These are phyloP conservation scores for Mormyrus iriodes DNA, from an alignment of 2,113 vertebrate species.

Conservation along the genomic window DNA sequence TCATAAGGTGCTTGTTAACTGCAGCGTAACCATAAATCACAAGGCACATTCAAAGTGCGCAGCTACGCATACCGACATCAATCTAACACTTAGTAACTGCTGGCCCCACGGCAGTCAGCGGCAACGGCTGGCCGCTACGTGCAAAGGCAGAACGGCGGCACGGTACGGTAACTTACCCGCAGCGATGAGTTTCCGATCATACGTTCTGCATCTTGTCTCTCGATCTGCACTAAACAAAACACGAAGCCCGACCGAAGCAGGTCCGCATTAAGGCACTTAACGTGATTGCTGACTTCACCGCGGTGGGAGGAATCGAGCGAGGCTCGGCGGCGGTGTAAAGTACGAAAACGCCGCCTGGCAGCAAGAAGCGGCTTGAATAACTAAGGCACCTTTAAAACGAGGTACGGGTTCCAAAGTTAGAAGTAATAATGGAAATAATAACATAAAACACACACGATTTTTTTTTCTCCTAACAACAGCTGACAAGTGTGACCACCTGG, in stretches of 20 bases:
- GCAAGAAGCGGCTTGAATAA: not conserved
- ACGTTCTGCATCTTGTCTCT: constrained; percentile 29
- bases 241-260: not conserved
- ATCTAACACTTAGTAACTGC: not conserved
- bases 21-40: not conserved
- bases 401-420: not conserved
- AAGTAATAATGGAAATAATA: not conserved
- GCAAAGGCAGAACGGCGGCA: not conserved
- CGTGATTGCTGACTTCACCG: not conserved
- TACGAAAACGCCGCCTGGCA: not conserved
- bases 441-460: not conserved
- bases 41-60: not conserved
- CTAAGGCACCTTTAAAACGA: not conserved
- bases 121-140: not conserved
- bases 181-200: constrained; percentile 13
- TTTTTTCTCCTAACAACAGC: not conserved
- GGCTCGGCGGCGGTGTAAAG: not conserved
- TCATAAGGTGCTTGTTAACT: not conserved
- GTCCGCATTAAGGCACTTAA: not conserved
- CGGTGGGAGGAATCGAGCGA: not conserved
- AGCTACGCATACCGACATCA: not conserved
- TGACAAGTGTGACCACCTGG: not conserved
- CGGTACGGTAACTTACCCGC: not conserved
- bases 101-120: not conserved
- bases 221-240: not conserved